Base-by-base conservation (phyloP, 2,888 invertebrate species). In the Tupiocoris notatus region DNA sequence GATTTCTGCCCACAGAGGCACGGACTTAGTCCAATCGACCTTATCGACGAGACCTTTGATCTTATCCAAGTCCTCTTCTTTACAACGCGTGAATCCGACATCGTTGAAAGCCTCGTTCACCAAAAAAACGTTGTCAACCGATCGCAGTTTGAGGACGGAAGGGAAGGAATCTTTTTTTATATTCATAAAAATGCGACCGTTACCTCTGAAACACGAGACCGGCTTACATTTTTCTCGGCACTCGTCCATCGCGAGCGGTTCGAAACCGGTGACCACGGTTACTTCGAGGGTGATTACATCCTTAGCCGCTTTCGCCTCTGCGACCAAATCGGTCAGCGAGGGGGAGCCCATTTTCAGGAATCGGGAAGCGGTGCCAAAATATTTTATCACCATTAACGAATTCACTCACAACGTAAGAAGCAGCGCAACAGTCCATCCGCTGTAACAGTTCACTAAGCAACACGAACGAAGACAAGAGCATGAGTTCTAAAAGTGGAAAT, bases 141-240 rank as follows among this genome's bases (percentile, higher is more conserved):
- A 68, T 65, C 81, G 56, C 61, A 81, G 68, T 58, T 77, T 73
- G 54, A 77, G 65, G 1, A 80, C 75, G 71, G 80, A 77, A 16
- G 73, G 63, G 75, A 77, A 80, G 25, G 78, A 25, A 56, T 75
- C 63, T 58, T 75, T 62, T 1, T 67, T 73, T 18, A 80, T 79
- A 62, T 80, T 80, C 62, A 81, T 80, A 62, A 79, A 80, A 16
- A 81, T 79, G 62, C 81, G 76, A 0, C 81, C 81, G 65, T 80
- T 79, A 61, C 75, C 61, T 63, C 77, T 78, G 58, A 75, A 54
- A 25, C 79, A 63, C 39, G 71, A 24, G 20, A 76, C 25, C n/a
- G 78, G 73, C 9, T 80, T 80, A 73, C 81, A 81, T 74, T 80
- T 79, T 73, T 80, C 80, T 16, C 75, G 74, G 75, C 80, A 81